Base-by-base conservation (phyloP, 2,797 vertebrate species). In the Lycodopsis pacificus region DNA sequence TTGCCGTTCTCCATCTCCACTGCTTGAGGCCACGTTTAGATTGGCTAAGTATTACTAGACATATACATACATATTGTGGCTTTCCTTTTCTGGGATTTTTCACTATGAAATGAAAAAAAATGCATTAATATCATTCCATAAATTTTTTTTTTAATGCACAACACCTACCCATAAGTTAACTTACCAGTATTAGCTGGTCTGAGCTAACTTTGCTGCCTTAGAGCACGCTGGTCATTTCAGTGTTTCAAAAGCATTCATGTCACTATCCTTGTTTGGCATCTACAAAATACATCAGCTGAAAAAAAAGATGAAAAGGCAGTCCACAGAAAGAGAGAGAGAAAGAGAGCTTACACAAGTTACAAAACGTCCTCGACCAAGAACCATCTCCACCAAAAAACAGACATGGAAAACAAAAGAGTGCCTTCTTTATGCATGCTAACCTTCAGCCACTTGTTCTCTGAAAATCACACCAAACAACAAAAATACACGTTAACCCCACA, bases 21-120 rank as follows among this genome's bases (percentile, higher is more conserved):
- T 65, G 85, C 91, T 90, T 34, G 22, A 82, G 92, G 89, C 84
- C 58, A 73, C 13, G 62, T 77, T 90, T 78, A 84, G 81, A 82
- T 85, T 90, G 75, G 65, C 25, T 49, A 34, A 69, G 36, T 65
- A 66, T 70, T 74, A 83, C 30, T 11, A 64, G 27, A 70, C 27
- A 48, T 38, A 77, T 27, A 69, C 36, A 56, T 25, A 84, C 32
- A 76, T 48, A 57, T 32, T 71, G 38, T 76, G 71, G 42, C 32
- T 81, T 80, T 76, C 20, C 73, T 81, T 80, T 70, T 58, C 49
- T 73, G n/a, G 44, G 46, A 22, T 72, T 75, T 67, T 64, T 82
- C 30, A 64, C 34, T 46, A 25, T 59, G 40, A 46, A 40, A 67
- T 71, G 6, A 20, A 48, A 56, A 64, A 77, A 67, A 85, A 77